Evolutionary conservation across 2,797 vertebrate species (phyloP).

Genomic region (Phoebastria nigripes): DNA sequence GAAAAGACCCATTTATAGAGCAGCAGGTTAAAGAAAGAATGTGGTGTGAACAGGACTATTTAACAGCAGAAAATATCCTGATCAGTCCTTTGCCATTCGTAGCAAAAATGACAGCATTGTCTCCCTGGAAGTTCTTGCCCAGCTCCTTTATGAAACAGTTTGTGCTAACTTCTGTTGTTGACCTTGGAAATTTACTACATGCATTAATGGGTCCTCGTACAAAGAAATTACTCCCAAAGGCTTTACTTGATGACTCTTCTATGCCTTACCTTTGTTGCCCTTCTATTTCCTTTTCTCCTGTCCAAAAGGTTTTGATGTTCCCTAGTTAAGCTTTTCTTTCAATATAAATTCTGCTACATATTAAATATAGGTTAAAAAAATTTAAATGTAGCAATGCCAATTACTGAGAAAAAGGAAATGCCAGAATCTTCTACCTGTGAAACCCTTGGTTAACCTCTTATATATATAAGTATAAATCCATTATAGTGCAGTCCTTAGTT

Average conservation of each 20-base stretch:
- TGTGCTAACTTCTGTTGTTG: conserved; percentile 21
- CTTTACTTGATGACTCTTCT: background rate
- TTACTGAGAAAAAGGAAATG: background rate
- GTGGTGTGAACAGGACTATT: background rate
- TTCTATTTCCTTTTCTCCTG: background rate
- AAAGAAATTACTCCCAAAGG: background rate
- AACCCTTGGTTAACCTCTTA: background rate
- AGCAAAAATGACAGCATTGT: background rate
- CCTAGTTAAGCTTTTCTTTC: background rate
- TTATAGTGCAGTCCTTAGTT: background rate
- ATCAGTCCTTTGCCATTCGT: background rate
- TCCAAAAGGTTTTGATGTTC: background rate
- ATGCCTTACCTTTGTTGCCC: background rate
- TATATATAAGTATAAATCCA: background rate
- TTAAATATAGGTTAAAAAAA: background rate
- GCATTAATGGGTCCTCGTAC: background rate
- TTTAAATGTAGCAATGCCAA: background rate
- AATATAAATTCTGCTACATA: background rate
- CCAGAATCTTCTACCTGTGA: background rate
- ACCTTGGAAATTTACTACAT: conserved; percentile 30
- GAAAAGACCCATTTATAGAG: background rate
- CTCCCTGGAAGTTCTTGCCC: background rate
- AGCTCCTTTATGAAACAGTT: conserved; percentile 6
- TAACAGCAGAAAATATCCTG: background rate
- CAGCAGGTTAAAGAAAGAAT: background rate